Evolutionary conservation across 2,797 vertebrate species (phyloP).

Genomic region (Chrysolophus pictus): DNA sequence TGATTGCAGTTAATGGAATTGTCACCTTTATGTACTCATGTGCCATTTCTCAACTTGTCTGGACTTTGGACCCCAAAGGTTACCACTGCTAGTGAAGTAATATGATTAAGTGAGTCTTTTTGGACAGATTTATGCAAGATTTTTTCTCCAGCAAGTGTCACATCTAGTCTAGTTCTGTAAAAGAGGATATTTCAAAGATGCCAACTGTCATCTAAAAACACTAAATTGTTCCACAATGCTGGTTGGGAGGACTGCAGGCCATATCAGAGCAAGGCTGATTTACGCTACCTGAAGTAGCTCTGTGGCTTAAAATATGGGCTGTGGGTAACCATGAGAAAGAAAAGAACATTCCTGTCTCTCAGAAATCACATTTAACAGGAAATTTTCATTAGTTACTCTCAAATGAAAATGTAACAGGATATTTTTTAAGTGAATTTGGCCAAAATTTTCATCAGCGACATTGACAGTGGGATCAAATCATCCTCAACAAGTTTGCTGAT

Average conservation of each 20-base stretch:
- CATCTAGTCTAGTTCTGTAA: slow-evolving; percentile 67
- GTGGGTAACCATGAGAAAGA: slow-evolving; percentile 17
- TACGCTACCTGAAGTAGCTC: slow-evolving; percentile 15
- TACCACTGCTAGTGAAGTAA: slow-evolving; percentile 80
- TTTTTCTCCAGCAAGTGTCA: slow-evolving; percentile 73
- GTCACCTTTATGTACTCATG: slow-evolving; percentile 75
- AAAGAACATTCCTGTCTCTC: background rate
- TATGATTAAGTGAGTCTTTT: slow-evolving; percentile 79
- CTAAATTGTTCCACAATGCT: slow-evolving; percentile 65
- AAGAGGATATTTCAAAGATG: slow-evolving; percentile 76
- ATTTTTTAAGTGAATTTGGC: background rate
- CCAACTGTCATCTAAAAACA: slow-evolving; percentile 68
- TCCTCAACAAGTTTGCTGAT: too few relatives aligned
- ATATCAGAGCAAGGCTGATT: slow-evolving; percentile 58
- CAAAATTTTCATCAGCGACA: background rate
- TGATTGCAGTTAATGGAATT: slow-evolving; percentile 80
- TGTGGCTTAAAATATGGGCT: slow-evolving; percentile 25
- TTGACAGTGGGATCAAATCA: too few relatives aligned
- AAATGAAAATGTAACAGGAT: slow-evolving; percentile 5
- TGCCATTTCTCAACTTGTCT: slow-evolving; percentile 80
- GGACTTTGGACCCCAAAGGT: slow-evolving; percentile 79
- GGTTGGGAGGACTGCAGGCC: slow-evolving; percentile 44
- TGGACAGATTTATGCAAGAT: slow-evolving; percentile 80
- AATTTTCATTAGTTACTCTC: slow-evolving; percentile 32
- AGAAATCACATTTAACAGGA: slow-evolving; percentile 33